These are phyloP conservation scores for Leptobrachium leishanense DNA, from an alignment of 2,113 vertebrate genomes.

Conservation along the genomic window DNA sequence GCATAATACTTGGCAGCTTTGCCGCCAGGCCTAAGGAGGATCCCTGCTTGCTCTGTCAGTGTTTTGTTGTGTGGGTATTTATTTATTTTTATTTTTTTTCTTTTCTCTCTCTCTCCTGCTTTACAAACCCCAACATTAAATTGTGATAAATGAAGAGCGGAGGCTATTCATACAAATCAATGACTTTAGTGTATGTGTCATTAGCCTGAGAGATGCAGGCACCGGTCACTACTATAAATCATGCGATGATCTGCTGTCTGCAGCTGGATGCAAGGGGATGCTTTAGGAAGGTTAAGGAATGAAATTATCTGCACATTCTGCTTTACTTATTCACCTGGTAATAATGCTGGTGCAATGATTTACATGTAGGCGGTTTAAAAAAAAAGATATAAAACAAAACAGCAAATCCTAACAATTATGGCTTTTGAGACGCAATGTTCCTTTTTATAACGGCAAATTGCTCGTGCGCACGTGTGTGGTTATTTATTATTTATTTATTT, in stretches of 20 bases:
- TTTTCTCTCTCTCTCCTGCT: constrained; percentile 74
- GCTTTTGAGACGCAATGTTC: too few relatives aligned
- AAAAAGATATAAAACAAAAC: too few relatives aligned
- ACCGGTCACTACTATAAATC: constrained; percentile 99
- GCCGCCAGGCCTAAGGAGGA: constrained; percentile 70
- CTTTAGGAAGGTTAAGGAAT: constrained; percentile 88
- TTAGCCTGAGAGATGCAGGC: constrained; percentile 98
- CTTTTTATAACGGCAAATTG: too few relatives aligned
- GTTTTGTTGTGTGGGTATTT: constrained; percentile 46
- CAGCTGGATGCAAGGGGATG: constrained; percentile 84
- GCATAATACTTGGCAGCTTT: constrained; percentile 90
- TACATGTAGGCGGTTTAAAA: not conserved
- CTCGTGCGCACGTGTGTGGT: too few relatives aligned
- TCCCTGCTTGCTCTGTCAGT: constrained; percentile 73
- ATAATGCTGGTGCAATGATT: constrained; percentile 69
- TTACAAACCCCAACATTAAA: constrained; percentile 99
- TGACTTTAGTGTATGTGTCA: constrained; percentile 99
- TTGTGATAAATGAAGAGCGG: constrained; percentile 99
- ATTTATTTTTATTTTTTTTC: constrained; percentile 55
- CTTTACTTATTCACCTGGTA: constrained; percentile 69
- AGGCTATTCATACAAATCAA: constrained; percentile 99
- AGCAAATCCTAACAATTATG: too few relatives aligned
- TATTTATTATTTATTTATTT: too few relatives aligned
- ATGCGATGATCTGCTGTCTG: constrained; percentile 98
- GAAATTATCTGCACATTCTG: constrained; percentile 81